These are phyloP conservation scores for Drepana falcataria DNA, from an alignment of 2,888 invertebrate species.

Conservation along the genomic window DNA sequence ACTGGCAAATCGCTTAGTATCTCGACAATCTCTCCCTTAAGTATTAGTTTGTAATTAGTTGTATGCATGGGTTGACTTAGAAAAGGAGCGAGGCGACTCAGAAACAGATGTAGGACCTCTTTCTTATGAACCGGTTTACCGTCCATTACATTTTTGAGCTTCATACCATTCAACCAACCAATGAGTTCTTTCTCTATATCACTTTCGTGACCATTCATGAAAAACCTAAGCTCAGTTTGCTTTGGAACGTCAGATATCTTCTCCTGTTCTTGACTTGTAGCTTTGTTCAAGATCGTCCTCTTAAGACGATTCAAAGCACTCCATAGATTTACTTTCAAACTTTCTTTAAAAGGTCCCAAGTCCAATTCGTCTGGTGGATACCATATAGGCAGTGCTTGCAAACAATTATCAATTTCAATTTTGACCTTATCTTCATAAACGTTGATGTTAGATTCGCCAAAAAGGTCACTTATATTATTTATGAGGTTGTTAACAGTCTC, in stretches of 20 bases:
- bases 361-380: slow-evolving; percentile 25
- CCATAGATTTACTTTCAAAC: slow-evolving; percentile 30
- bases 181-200: neutral
- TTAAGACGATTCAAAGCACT: slow-evolving; percentile 28
- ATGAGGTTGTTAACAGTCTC: slow-evolving; percentile 28
- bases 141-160: neutral
- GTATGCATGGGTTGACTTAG: slow-evolving; percentile 7
- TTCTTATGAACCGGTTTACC: slow-evolving; percentile 1
- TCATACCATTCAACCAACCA: neutral
- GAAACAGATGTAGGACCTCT: slow-evolving; percentile 4
- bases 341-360: slow-evolving; percentile 20
- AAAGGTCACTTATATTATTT: slow-evolving; percentile 28
- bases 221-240: neutral
- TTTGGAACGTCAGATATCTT: neutral
- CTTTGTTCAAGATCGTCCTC: slow-evolving; percentile 4
- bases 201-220: slow-evolving; percentile 1
- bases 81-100: slow-evolving; percentile 4
- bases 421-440: slow-evolving; percentile 27
- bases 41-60: slow-evolving; percentile 20
- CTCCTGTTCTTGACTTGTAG: neutral
- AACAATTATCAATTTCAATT: slow-evolving; percentile 29
- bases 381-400: slow-evolving; percentile 36
- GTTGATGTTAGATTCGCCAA: slow-evolving; percentile 10
- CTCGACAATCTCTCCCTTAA: slow-evolving; percentile 32
- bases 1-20: slow-evolving; percentile 23